These are phyloP conservation scores for Phymatocera aterrima DNA, from an alignment of 2,888 invertebrate genomes.

Conservation along the genomic window DNA sequence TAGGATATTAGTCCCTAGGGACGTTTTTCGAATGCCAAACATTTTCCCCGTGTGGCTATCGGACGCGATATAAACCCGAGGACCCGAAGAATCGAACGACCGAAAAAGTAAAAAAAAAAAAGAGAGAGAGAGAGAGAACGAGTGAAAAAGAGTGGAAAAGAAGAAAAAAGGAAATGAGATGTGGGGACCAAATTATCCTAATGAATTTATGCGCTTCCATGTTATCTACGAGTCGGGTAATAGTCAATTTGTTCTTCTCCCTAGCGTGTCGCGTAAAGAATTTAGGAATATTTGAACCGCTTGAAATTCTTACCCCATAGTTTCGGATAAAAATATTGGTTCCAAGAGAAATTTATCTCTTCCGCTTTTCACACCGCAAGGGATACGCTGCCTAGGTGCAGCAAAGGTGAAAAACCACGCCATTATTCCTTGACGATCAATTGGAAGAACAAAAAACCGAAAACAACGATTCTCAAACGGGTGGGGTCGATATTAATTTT, in stretches of 20 bases:
- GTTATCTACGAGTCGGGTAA: slow-evolving; percentile 51
- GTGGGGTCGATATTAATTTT: no score
- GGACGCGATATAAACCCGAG: slow-evolving; percentile 24
- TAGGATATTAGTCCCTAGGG: slow-evolving; percentile 47
- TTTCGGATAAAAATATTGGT: slow-evolving; percentile 24
- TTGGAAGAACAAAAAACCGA: neutral
- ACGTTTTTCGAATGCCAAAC: slow-evolving; percentile 42
- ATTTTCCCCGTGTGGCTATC: slow-evolving; percentile 27
- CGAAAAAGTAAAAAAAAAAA: neutral
- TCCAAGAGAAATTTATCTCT: slow-evolving; percentile 9
- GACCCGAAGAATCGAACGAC: slow-evolving; percentile 22
- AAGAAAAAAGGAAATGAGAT: no score
- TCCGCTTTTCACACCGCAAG: neutral
- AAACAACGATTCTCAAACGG: no score
- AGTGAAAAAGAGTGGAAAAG: no score
- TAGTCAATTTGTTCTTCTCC: slow-evolving; percentile 52
- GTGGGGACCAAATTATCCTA: slow-evolving; percentile 37
- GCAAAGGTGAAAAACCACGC: no score
- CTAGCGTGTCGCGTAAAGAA: slow-evolving; percentile 4
- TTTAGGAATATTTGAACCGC: slow-evolving; percentile 10
- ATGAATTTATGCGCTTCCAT: slow-evolving; percentile 54
- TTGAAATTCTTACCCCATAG: neutral
- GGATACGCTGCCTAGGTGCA: neutral
- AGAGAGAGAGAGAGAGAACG: no score
- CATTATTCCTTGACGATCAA: neutral